Evolutionary conservation across 2,888 invertebrate species (phyloP), one percentile per base, ranked within the genome.

Genomic region (Stictocephala bisonia): DNA sequence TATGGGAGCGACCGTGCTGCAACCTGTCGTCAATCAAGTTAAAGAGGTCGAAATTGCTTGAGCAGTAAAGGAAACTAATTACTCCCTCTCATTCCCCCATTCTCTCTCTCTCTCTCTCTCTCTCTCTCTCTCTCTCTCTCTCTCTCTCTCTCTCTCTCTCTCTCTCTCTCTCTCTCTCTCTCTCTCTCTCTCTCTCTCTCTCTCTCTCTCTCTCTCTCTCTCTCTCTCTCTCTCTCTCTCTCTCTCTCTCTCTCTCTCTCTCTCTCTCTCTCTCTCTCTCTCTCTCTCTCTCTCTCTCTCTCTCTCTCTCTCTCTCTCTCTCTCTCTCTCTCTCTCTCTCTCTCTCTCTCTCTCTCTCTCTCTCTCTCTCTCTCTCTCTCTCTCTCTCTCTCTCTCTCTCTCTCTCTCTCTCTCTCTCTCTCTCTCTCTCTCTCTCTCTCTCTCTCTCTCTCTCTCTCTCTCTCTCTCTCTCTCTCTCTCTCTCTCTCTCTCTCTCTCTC

Each of bases 381-480:
- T 71, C 58, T 75, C 76, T 74, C 76, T 77, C 72, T 68, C 68
- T 41, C 69, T 53, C 31, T 81, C 81, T 80, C 83, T 82, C 82
- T 79, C 80, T 82, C 79, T 72, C 41, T 48, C 71, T 50, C 15
- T 22, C 35, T 64, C 24, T 41, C 60, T 41, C 50, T 53, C 58
- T 70, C 35, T 56, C 15, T 24, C 22, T 35, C 27, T 66, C 40
- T 27, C 80, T 81, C 80, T 79, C 77, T 73, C 20, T 50, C 44
- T 68, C 71, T 64, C 72, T 66, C 74, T 71, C 56, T 74, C 70
- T 40, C 51, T 31, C 69, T 72, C 74, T 77, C 71, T 74, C 75
- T 74, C 76, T n/a, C 66, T 40, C 35, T 40, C 66, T 66, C 40
- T 66, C 35, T 66, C 66, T 66, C 22, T 41, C 48, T 41, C 26